phyloP scores from a whole-genome alignment of 1,140 invertebrate species.

The Lamellibrachia luymesi region DNA sequence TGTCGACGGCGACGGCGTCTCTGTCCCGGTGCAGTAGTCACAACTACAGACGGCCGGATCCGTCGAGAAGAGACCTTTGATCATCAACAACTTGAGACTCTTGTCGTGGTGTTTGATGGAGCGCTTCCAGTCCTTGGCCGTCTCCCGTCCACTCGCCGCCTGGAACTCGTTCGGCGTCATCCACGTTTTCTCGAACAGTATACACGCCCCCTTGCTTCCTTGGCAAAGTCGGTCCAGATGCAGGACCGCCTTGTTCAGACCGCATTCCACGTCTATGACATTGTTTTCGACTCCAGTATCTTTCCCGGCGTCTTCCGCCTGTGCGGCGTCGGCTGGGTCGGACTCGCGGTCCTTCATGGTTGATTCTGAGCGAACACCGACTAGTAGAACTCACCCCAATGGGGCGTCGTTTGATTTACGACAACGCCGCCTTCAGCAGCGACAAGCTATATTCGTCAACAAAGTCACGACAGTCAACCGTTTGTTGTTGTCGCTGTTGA shows the following conservation, averaged over 20 bases:
- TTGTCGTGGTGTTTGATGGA: slow-evolving; percentile 56
- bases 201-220: slow-evolving; percentile 52
- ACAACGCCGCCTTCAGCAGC: not conserved
- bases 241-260: slow-evolving; percentile 42
- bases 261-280: slow-evolving; percentile 51
- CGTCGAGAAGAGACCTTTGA: slow-evolving; percentile 54
- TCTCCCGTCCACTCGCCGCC: slow-evolving; percentile 54
- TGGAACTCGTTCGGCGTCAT: slow-evolving; percentile 60
- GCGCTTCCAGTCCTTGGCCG: slow-evolving; percentile 59
- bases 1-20: not conserved
- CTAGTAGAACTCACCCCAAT: not conserved
- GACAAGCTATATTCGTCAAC: not conserved
- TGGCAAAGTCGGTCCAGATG: slow-evolving; percentile 46
- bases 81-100: slow-evolving; percentile 56
- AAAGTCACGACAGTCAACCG: not conserved
- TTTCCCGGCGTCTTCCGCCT: not conserved
- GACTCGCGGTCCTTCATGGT: not conserved
- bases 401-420: not conserved
- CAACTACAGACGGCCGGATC: slow-evolving; percentile 53
- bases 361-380: not conserved
- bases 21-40: slow-evolving; percentile 33
- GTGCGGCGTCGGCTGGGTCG: not conserved
- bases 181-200: slow-evolving; percentile 49
- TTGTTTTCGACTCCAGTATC: slow-evolving; percentile 29
- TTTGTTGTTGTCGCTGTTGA: not conserved